phyloP scores from a whole-genome alignment of 2,797 vertebrate genomes.

The Megaceryle alcyon region DNA sequence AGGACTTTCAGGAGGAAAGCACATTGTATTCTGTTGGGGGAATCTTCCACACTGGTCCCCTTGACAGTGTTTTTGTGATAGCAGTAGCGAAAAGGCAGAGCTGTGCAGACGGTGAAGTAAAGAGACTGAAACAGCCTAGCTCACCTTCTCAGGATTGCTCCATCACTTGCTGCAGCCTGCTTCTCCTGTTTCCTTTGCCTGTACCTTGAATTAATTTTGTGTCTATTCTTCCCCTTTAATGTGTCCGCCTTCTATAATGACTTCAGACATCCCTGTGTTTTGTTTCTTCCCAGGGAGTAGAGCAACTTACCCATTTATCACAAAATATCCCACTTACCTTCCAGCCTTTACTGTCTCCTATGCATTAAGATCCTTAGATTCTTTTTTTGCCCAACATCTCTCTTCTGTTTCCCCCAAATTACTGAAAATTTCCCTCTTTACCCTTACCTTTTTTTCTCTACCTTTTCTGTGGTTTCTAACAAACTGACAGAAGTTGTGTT shows the following conservation, averaged over 20 bases:
- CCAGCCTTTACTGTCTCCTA: neutral
- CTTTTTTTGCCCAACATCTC: neutral
- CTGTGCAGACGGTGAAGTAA: neutral
- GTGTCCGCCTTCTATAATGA: neutral
- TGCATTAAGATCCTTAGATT: neutral
- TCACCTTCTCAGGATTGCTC: neutral
- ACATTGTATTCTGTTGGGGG: neutral
- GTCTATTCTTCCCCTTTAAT: neutral
- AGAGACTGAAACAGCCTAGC: neutral
- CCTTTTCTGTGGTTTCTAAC: neutral
- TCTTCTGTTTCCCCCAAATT: neutral
- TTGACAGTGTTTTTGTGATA: neutral
- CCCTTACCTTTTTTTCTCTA: neutral
- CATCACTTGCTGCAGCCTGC: neutral
- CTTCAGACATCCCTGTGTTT: neutral
- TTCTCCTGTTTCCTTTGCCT: neutral
- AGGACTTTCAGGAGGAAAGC: neutral
- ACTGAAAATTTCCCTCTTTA: neutral
- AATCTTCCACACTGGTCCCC: neutral
- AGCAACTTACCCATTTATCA: neutral
- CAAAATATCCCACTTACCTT: neutral
- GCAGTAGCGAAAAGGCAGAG: fast-evolving
- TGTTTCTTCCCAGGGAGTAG: neutral
- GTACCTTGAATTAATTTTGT: neutral
- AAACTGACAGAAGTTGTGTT: neutral